These are phyloP conservation scores for Micronycteris hirsuta DNA, from an alignment of 2,113 vertebrate genomes.

Conservation along the genomic window DNA sequence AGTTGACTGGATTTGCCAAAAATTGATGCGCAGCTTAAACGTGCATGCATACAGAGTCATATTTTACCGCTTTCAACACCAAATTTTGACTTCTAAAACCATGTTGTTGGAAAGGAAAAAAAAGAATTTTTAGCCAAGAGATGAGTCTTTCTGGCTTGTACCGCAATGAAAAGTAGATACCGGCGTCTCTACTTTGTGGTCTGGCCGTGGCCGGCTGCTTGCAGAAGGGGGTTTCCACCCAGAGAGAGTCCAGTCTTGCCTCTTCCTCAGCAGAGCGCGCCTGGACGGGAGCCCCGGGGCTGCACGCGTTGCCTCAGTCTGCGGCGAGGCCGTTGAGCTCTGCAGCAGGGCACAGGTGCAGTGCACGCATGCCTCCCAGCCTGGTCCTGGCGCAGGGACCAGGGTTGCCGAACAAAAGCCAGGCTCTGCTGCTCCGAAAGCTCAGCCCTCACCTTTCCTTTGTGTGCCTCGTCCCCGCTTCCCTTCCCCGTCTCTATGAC, in stretches of 20 bases:
- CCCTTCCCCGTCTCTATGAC: constrained; percentile 93
- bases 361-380: too few relatives aligned
- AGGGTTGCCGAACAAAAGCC: constrained; percentile 48
- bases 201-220: too few relatives aligned
- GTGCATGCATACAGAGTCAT: neutral
- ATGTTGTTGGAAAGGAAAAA: neutral
- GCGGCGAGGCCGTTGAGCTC: too few relatives aligned
- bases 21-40: neutral
- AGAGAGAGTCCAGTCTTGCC: constrained; percentile 48
- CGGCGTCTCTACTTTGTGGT: constrained; percentile 45
- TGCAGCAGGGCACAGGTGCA: too few relatives aligned
- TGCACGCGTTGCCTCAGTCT: too few relatives aligned
- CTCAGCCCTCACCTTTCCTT: constrained; percentile 84
- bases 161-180: constrained; percentile 42
- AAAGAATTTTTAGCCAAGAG: neutral
- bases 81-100: neutral
- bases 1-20: constrained; percentile 1
- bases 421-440: constrained; percentile 81
- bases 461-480: constrained; percentile 81
- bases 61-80: neutral
- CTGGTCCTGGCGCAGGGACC: too few relatives aligned
- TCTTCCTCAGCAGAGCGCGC: constrained; percentile 49
- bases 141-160: constrained; percentile 24
- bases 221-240: constrained; percentile 31
- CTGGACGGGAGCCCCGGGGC: constrained; percentile 25